Base-by-base conservation (phyloP, 1,140 invertebrate genomes). In the Bathynomus jamesi region DNA sequence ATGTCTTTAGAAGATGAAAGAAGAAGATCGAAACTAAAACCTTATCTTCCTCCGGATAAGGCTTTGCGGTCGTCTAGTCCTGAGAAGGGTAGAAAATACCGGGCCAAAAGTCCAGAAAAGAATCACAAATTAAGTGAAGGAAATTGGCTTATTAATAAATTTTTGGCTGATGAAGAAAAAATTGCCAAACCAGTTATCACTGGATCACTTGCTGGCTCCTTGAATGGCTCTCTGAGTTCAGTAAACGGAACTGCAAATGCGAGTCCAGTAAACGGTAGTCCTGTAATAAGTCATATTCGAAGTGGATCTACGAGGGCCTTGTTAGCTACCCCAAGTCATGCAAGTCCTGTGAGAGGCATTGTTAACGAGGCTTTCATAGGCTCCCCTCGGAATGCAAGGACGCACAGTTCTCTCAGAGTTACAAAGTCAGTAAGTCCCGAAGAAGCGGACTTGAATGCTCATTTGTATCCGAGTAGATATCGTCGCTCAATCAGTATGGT, bases 311-410 rank as follows among this genome's bases (percentile, higher is more conserved):
- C 63, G 21, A 65, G 76, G 10, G 76, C 69, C 63, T 63, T 77
- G 29, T 67, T 77, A 28, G 31, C 65, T 61, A 70, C 73, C 28
- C 72, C 72, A 61, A 73, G 71, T 27, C 67, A 61, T 40, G 72
- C 72, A 24, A 74, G 76, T 72, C 72, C 76, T 24, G 28, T 73
- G 25, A 31, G 65, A 31, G 76, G 76, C 30, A 74, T 77, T 62
- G 72, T 77, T 13, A 77, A 77, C n/a, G 76, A 77, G 66, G 76
- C 72, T 29, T 77, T 77, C 60, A 72, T 77, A n/a, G 72, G 76
- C 28, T 77, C 76, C 4, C 76, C 76, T 25, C 72, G 76, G 27
- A 72, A 72, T 32, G 72, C 63, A 21, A 69, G 76, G 21, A 77
- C 70, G 11, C 76, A 77, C 67, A 77, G 72, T 53, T 77, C 76